Evolutionary conservation across 2,113 vertebrate genomes (phyloP).

Genomic region (Acinonyx jubatus): DNA sequence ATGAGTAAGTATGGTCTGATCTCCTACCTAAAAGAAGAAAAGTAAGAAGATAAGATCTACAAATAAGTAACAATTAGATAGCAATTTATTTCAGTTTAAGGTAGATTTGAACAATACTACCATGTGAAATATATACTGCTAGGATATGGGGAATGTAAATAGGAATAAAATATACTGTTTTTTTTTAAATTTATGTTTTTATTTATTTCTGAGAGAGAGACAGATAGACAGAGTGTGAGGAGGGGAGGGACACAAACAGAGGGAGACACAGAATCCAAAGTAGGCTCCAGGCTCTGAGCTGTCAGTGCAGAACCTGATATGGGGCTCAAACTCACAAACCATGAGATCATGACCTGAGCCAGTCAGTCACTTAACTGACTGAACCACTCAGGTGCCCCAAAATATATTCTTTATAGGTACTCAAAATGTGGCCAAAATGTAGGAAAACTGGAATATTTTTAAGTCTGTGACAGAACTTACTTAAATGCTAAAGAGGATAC

Average conservation of each 20-base stretch:
- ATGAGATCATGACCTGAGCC: too few relatives aligned
- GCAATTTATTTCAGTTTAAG: not conserved
- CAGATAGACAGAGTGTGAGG: too few relatives aligned
- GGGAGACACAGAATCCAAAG: too few relatives aligned
- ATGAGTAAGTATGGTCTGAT: not conserved
- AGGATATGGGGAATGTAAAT: not conserved
- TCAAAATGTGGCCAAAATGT: not conserved
- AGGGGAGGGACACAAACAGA: too few relatives aligned
- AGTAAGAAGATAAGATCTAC: not conserved
- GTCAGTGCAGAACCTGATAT: too few relatives aligned
- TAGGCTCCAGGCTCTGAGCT: too few relatives aligned
- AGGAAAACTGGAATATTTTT: not conserved
- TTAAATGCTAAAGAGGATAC: not conserved
- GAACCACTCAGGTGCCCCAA: not conserved
- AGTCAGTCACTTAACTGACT: too few relatives aligned
- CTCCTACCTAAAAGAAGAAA: not conserved
- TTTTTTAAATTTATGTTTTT: too few relatives aligned
- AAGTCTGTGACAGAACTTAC: not conserved
- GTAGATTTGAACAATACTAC: not conserved
- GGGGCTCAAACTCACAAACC: too few relatives aligned
- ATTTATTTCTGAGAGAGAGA: too few relatives aligned
- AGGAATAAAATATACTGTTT: not conserved
- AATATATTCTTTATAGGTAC: not conserved
- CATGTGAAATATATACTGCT: not conserved
- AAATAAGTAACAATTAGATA: not conserved